These are phyloP conservation scores for Triops longicaudatus DNA, from an alignment of 1,140 invertebrate genomes.

Conservation along the genomic window DNA sequence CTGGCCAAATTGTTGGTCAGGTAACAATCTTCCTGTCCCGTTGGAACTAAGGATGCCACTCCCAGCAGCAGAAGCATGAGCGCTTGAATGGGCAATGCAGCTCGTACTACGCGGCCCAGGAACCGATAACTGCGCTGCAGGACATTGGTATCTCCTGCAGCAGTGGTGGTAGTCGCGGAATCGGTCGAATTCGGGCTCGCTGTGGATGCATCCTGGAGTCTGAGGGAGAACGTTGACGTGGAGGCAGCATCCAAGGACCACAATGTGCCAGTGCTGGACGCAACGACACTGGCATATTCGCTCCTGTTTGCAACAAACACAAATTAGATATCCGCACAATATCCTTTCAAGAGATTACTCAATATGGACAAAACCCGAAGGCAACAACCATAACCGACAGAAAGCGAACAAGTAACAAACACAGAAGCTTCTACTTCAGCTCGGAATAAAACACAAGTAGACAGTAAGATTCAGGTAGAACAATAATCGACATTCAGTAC, in stretches of 20 bases:
- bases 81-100: conserved; percentile 77
- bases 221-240: not conserved
- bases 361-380: no score
- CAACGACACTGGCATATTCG: conserved; percentile 19
- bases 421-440: no score
- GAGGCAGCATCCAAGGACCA: conserved; percentile 9
- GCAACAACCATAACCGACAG: no score
- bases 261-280: conserved; percentile 15
- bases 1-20: conserved; percentile 63
- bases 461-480: no score
- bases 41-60: conserved; percentile 74
- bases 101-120: conserved; percentile 73
- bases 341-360: no score
- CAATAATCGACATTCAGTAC: no score
- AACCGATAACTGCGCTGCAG: conserved; percentile 66
- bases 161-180: conserved; percentile 41
- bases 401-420: no score
- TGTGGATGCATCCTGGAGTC: not conserved
- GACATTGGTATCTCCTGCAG: conserved; percentile 51
- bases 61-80: conserved; percentile 79
- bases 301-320: conserved; percentile 18
- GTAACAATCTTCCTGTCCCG: conserved; percentile 74
- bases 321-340: not conserved
- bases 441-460: no score
- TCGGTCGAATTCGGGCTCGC: not conserved